phyloP scores from a whole-genome alignment of 2,113 vertebrate species.

The Okapia johnstoni region DNA sequence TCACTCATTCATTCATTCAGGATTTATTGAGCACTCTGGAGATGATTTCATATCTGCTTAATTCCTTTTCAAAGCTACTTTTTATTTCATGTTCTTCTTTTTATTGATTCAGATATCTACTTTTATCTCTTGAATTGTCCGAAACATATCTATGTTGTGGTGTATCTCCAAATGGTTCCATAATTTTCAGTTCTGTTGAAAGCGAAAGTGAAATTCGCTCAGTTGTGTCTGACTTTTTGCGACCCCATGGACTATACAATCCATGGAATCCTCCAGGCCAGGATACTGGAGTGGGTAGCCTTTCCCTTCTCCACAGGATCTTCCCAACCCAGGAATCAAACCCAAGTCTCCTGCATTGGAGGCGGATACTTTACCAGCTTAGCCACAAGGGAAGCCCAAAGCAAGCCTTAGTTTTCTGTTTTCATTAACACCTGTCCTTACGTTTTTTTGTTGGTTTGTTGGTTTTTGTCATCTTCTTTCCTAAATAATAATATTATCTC shows the following conservation, averaged over 20 bases:
- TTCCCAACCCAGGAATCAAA: neutral
- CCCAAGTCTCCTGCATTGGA: neutral
- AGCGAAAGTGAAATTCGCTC: neutral
- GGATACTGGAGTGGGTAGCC: neutral
- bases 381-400: neutral
- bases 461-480: neutral
- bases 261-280: neutral
- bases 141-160: neutral
- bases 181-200: neutral
- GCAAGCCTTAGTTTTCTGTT: neutral
- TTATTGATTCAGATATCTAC: neutral
- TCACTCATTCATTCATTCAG: neutral
- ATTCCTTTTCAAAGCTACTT: neutral
- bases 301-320: neutral
- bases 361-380: neutral
- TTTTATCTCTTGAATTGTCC: neutral
- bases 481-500: neutral
- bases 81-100: neutral
- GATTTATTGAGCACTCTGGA: neutral
- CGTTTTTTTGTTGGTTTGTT: neutral
- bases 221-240: rapidly evolving
- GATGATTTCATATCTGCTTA: neutral
- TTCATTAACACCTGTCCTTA: neutral
- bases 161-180: neutral
- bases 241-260: neutral